Percentiles rank a stretch among this genome's conserved stretches.
Evolutionary conservation across 92 coral and sea anemone genomes (phyloP).

Genomic region (Umimayanthus kanabou): DNA sequence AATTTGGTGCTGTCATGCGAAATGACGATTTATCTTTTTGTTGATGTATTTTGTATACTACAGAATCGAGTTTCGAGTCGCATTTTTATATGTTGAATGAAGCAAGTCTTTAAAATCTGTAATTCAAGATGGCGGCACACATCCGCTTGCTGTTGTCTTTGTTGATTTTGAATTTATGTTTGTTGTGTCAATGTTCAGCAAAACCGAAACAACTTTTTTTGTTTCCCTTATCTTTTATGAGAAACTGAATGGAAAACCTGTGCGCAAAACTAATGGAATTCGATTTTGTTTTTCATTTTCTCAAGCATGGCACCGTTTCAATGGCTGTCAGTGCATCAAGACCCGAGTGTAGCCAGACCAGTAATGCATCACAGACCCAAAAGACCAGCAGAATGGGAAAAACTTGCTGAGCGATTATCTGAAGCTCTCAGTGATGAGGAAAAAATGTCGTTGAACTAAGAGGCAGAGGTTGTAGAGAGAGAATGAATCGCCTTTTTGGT

Average conservation of each 20-base stretch:
- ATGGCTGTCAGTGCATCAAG: conserved; percentile 6
- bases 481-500: conserved; percentile 22
- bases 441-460: conserved; percentile 21
- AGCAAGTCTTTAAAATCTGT: not conserved
- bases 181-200: too few relatives aligned
- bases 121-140: not conserved
- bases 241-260: not conserved
- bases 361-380: conserved; percentile 27
- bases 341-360: conserved; percentile 20
- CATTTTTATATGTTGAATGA: not conserved
- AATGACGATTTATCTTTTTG: not conserved
- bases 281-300: not conserved
- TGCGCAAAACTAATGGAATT: not conserved
- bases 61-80: not conserved
- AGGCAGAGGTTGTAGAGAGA: conserved; percentile 18
- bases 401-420: conserved; percentile 16
- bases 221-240: not conserved
- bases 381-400: conserved; percentile 31
- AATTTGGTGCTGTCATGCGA: not conserved
- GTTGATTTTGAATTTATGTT: too few relatives aligned
- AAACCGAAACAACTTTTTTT: not conserved
- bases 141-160: too few relatives aligned
- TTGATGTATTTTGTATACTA: not conserved
- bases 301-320: conserved; percentile 14
- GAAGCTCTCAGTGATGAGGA: conserved; percentile 26